Evolutionary conservation across 30 jellyfish, hydroid and myxozoan genomes (phyloP), one percentile per base, ranked within the genome.

Genomic region (Hydractinia symbiolongicarpus): DNA sequence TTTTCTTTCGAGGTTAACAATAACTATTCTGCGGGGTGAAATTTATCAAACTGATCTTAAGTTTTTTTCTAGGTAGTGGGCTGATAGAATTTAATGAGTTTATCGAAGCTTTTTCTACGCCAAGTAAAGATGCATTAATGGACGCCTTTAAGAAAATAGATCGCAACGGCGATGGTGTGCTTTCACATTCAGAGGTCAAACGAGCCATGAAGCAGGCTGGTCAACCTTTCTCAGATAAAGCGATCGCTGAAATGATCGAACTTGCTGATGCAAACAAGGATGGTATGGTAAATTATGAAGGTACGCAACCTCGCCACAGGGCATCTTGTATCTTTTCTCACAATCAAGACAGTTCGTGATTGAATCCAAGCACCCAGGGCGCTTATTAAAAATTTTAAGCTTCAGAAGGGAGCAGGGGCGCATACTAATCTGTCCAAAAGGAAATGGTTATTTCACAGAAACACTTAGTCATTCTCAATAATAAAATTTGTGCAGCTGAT

Each of bases 141-240:
- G 53, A 40, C 16, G 60, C 81, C 19, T 72, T 72, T 2, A 72
- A 53, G 51, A 14, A 7, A 9, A 17, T 16, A 7, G 81, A 72
- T 17, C 67, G 49, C 51, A 72, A 72, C 16, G 81, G 81, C 1
- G 81, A 72, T 53, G 81, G 81, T 9, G 30, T 72, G 60, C 53
- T 72, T 49, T 17, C 60, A 9, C 64, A 72, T 53, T 30, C 9
- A 4, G 81, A 72, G 51, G 44, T 72, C 8, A 72, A 72, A 72
- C 30, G 51, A 16, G 81, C 81, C 81, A 72, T 72, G 81, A 72
- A 72, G 64, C 30, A 16, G 9, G 64, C 81, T 14, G 81, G 81
- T 7, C 81, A 72, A 14, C 81, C 81, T 21, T 40, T 72, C 17
- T 16, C 49, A 7, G 81, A 72, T 53, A 44, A 72, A 17, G 30